phyloP scores from a whole-genome alignment of 2,888 invertebrate species.

The Xanthia togata region DNA sequence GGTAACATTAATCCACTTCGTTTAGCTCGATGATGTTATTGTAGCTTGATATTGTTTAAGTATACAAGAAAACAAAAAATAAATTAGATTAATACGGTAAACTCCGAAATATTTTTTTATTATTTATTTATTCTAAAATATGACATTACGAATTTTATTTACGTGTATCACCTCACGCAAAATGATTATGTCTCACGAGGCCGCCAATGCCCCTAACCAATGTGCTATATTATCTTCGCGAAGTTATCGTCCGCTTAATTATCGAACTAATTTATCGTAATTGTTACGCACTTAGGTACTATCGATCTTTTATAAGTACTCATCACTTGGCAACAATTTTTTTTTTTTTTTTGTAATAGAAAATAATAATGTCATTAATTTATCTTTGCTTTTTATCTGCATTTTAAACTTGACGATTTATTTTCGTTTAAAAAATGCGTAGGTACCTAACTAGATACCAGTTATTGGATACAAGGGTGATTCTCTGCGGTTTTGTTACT shows the following conservation, averaged over 20 bases:
- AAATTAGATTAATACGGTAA: background rate
- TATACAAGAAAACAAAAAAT: background rate
- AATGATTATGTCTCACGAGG: background rate
- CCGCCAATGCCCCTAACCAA: constrained; percentile 19
- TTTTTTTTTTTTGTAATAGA: too few relatives aligned
- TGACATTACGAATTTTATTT: constrained; percentile 4
- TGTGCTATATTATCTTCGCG: constrained; percentile 37
- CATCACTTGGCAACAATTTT: constrained; percentile 37
- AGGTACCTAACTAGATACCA: background rate
- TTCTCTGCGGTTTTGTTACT: constrained; percentile 5
- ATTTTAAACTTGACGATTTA: background rate
- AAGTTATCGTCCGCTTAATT: constrained; percentile 30
- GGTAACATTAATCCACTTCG: background rate
- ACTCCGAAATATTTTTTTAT: background rate
- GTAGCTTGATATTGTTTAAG: background rate
- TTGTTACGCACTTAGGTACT: constrained; percentile 19
- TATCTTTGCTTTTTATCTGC: constrained; percentile 14
- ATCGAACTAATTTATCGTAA: constrained; percentile 45
- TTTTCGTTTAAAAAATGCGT: background rate
- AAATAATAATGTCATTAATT: constrained; percentile 6
- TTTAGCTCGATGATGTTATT: background rate
- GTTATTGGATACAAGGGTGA: background rate
- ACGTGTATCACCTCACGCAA: constrained; percentile 1
- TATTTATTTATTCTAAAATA: background rate
- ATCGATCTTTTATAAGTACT: constrained; percentile 29